phyloP scores from a whole-genome alignment of 1,140 invertebrate genomes.

The Dendrolimus kikuchii region DNA sequence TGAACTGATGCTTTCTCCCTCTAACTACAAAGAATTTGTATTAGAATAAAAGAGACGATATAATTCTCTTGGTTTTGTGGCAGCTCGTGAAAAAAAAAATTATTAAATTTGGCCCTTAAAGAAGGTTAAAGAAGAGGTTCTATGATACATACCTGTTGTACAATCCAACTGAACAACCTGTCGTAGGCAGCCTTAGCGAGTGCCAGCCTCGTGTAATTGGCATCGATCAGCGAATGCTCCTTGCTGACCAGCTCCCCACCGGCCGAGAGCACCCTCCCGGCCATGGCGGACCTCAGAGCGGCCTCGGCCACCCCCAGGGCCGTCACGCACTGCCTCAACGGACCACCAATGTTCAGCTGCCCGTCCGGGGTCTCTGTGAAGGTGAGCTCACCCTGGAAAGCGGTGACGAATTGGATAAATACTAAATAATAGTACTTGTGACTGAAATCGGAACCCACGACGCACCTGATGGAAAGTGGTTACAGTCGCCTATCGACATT shows the following conservation, averaged over 20 bases:
- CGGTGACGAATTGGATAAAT: background rate
- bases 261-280: constrained; percentile 91
- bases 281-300: constrained; percentile 84
- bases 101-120: too few species aligned
- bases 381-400: constrained; percentile 55
- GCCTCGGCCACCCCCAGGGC: constrained; percentile 80
- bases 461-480: too few species aligned
- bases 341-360: constrained; percentile 38
- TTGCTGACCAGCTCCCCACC: constrained; percentile 96
- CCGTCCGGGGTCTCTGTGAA: constrained; percentile 40
- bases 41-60: too few species aligned
- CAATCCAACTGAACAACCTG: constrained; percentile 93
- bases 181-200: constrained; percentile 96
- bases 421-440: too few species aligned
- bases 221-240: constrained; percentile 87
- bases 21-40: too few species aligned
- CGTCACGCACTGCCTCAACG: constrained; percentile 39
- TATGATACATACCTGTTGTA: constrained; percentile 69
- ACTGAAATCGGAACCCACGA: too few species aligned
- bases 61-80: too few species aligned
- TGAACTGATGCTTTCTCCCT: too few species aligned
- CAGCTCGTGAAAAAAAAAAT: too few species aligned
- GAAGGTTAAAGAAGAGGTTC: too few species aligned
- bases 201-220: constrained; percentile 93
- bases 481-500: too few species aligned